Conservation (phyloP, 2,888 invertebrate species). For the Dendrolimus pini region DNA sequence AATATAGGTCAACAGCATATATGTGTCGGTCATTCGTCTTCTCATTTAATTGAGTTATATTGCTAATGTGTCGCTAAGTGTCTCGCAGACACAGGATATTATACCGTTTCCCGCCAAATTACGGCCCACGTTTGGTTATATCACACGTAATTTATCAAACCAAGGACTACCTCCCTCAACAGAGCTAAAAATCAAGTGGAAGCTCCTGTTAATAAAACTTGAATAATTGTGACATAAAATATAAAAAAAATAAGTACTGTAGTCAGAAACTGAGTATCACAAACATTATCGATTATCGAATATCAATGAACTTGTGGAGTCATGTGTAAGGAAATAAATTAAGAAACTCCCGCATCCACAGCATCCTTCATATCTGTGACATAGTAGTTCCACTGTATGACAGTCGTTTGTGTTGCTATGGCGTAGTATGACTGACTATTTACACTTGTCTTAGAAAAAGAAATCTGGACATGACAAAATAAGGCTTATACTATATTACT, state of each 20-base stretch:
- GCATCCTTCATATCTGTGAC: too few relatives aligned
- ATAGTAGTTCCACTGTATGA: too few relatives aligned
- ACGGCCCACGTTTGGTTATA: slow-evolving; percentile 17
- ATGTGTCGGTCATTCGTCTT: not conserved
- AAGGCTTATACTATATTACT: too few relatives aligned
- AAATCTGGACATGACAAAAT: too few relatives aligned
- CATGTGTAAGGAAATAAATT: too few relatives aligned
- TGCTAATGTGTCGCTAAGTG: slow-evolving; percentile 15
- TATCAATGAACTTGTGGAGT: too few relatives aligned
- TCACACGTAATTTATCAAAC: slow-evolving; percentile 8
- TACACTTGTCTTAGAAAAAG: too few relatives aligned
- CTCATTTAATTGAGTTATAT: slow-evolving; percentile 18
- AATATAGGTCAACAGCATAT: not conserved
- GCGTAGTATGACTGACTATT: too few relatives aligned
- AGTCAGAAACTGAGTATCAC: not conserved
- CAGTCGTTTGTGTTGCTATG: too few relatives aligned
- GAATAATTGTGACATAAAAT: slow-evolving; percentile 13
- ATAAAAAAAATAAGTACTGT: not conserved
- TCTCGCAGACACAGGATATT: slow-evolving; percentile 17
- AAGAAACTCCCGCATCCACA: too few relatives aligned
- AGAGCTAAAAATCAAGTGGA: not conserved
- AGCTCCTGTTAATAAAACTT: not conserved
- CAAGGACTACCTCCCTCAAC: slow-evolving; percentile 11
- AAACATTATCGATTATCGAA: too few relatives aligned
- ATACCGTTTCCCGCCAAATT: slow-evolving; percentile 19